Conservation (phyloP, 1,140 invertebrate species). For the Zaprionus kolodkinae region DNA sequence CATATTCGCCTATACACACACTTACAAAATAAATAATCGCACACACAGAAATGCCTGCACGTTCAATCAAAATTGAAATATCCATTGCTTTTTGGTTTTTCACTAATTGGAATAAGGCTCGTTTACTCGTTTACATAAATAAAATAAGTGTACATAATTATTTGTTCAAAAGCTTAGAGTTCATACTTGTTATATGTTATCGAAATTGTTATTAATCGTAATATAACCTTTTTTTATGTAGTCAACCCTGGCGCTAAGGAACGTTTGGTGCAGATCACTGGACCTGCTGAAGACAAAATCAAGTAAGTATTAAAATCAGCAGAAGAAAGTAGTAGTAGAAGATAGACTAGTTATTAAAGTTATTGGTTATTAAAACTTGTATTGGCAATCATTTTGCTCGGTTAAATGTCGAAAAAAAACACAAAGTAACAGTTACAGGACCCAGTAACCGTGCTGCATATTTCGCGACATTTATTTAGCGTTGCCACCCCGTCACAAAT, state of each 20-base stretch:
- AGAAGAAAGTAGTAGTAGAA: too few relatives aligned
- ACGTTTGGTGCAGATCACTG: constrained; percentile 96
- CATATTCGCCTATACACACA: not conserved
- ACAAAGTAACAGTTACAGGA: not conserved
- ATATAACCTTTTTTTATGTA: constrained; percentile 75
- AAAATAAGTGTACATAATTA: constrained; percentile 9
- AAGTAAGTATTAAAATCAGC: constrained; percentile 85
- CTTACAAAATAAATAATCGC: constrained; percentile 1
- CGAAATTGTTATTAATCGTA: constrained; percentile 10
- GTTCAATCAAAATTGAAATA: constrained; percentile 9
- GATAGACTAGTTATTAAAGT: too few relatives aligned
- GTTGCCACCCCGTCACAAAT: not conserved
- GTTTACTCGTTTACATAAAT: constrained; percentile 5
- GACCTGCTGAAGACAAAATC: constrained; percentile 95
- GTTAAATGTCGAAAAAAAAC: too few relatives aligned
- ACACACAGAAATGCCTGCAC: constrained; percentile 20
- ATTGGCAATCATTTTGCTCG: too few relatives aligned
- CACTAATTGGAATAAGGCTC: constrained; percentile 23
- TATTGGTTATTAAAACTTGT: too few relatives aligned
- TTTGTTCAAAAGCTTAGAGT: not conserved
- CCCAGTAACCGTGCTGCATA: not conserved
- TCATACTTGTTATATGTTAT: not conserved
- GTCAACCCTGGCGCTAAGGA: constrained; percentile 96
- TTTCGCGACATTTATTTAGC: too few relatives aligned
- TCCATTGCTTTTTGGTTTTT: constrained; percentile 16